A percentile compares a stretch with the other conserved stretches of the same genome.
Conservation (phyloP, 1,140 invertebrate species). For the Caenorhabditis inopinata region DNA sequence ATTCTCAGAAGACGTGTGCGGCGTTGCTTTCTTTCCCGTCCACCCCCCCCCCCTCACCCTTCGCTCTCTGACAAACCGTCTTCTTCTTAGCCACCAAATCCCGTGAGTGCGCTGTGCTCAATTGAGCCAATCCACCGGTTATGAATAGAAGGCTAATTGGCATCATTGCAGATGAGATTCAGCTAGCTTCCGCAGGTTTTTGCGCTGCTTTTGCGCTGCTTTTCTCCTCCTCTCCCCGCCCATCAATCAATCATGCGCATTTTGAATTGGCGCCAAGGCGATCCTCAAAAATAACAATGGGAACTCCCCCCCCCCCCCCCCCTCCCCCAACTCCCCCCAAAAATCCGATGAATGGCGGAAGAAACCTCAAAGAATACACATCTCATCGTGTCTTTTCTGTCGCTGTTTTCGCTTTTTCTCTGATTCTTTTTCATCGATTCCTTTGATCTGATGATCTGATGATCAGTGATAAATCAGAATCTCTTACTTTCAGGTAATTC, state of each 20-base stretch:
- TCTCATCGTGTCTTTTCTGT: not conserved
- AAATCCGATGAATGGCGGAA: no score
- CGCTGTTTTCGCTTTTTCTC: not conserved
- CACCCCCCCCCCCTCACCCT: no score
- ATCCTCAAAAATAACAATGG: not conserved
- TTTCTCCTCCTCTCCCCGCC: not conserved
- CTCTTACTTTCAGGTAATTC: no score
- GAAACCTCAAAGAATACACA: no score
- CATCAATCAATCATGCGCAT: constrained; percentile 26
- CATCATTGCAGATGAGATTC: no score
- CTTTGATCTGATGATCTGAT: no score
- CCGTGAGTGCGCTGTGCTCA: not conserved
- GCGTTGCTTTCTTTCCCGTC: no score
- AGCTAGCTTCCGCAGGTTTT: no score
- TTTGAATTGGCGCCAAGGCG: constrained; percentile 25
- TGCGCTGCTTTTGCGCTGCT: no score
- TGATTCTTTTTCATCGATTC: not conserved
- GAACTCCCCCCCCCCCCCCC: not conserved
- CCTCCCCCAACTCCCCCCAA: not conserved
- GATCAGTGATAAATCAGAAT: no score
- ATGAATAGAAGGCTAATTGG: constrained; percentile 14
- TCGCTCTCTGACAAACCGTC: no score
- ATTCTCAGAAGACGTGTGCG: not conserved
- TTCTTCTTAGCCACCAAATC: not conserved
- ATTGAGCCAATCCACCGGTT: not conserved